Base-by-base conservation (phyloP, 2,888 invertebrate species). In the Eristalis arbustorum region DNA sequence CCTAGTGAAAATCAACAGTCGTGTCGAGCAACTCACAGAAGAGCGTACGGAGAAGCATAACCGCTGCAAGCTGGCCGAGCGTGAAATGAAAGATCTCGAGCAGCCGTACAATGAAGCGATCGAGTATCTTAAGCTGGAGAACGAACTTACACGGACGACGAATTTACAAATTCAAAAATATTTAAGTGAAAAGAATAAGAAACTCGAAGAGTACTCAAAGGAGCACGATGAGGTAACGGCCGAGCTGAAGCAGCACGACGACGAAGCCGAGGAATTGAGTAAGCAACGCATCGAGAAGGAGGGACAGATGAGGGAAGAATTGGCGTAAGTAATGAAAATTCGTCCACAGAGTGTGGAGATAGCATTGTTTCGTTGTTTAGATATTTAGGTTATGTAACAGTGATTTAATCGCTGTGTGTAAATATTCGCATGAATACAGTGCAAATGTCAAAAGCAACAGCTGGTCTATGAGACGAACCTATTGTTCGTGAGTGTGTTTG, bases 31-130 rank as follows among this genome's bases (percentile, higher is more conserved):
- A 40, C 93, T 97, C 71, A 95, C 95, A 3, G 96, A 96, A 78
- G 94, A 95, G 89, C 94, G 97, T 22, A 95, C 95, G 18, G 97
- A 97, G 91, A 98, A 97, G 93, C 93, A 98, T 72, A 97, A 98
- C 91, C 94, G 98, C 83, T 95, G 98, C 5, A 96, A 97, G 89
- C 93, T 97, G 34, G 96, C 98, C 8, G 96, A 97, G 90, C 95
- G 95, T 73, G 98, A 98, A 91, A 96, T 97, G 92, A 95, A 95
- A 79, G 96, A 96, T 89, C 92, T 98, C 68, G 95, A 96, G 90
- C 95, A 94, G 82, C 97, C 97, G 0, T 97, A 96, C 94, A 94
- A 96, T 81, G 96, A 96, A 77, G 97, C 97, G 0, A 94, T 97
- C 0, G 95, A 96, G 64, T 96, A 95, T 90, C 94, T 99, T 89